Evolutionary conservation across 1,140 invertebrate species (phyloP).

Genomic region (Macrostomum lignano): DNA sequence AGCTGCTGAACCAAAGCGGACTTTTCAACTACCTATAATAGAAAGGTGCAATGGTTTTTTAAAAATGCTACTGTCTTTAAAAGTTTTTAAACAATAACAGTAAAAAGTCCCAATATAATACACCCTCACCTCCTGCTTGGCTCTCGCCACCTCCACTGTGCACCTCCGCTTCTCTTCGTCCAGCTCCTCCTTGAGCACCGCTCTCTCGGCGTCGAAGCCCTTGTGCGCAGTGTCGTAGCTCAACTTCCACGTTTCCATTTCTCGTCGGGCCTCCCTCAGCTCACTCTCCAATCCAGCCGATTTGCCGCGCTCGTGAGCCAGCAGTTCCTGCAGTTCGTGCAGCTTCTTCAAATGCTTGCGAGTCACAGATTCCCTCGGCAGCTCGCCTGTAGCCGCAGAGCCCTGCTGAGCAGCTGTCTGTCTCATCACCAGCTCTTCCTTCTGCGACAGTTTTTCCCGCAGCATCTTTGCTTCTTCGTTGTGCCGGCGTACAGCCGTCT

Average conservation of each 20-base stretch:
- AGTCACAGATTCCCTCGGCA: too few relatives aligned
- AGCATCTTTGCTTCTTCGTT: conserved; percentile 34
- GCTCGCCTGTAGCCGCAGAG: conserved; percentile 25
- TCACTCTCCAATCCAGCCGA: conserved; percentile 30
- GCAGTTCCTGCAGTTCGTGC: conserved; percentile 31
- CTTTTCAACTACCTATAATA: too few relatives aligned
- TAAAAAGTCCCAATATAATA: too few relatives aligned
- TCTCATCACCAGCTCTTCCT: conserved; percentile 15
- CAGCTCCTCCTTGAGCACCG: too few relatives aligned
- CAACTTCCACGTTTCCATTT: conserved; percentile 21
- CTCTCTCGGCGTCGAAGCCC: conserved; percentile 12
- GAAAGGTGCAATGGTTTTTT: too few relatives aligned
- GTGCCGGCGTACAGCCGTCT: conserved; percentile 31
- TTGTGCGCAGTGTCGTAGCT: conserved; percentile 16
- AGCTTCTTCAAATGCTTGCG: conserved; percentile 36
- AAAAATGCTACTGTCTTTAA: too few relatives aligned
- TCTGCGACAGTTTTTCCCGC: conserved; percentile 15
- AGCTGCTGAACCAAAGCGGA: too few relatives aligned
- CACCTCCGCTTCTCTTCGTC: too few relatives aligned
- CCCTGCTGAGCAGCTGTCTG: conserved; percentile 24
- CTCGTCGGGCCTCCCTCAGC: conserved; percentile 31
- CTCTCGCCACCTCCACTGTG: too few relatives aligned
- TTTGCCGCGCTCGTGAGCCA: conserved; percentile 7
- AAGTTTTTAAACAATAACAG: too few relatives aligned
- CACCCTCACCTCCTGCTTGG: too few relatives aligned